phyloP scores from a whole-genome alignment of 2,113 vertebrate genomes.

The Grammomys dolichurus region DNA sequence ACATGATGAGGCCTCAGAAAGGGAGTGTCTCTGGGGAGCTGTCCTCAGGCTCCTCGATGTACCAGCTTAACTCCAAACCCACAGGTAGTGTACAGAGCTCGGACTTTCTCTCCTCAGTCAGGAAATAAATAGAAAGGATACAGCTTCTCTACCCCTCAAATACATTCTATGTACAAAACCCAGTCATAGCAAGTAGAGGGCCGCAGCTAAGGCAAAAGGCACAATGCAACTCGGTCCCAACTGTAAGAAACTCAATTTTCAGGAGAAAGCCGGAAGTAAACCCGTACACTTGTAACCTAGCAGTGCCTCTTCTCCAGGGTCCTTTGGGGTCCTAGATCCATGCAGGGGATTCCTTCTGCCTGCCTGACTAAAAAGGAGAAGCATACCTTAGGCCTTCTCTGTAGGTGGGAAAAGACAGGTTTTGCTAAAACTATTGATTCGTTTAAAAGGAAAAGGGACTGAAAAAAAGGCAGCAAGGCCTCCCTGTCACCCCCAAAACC shows the following conservation, averaged over 20 bases:
- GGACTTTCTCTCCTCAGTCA: not conserved
- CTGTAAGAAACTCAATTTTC: not conserved
- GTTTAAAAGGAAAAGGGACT: not conserved
- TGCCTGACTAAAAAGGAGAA: not conserved
- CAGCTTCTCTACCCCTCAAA: not conserved
- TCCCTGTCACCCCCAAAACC: not conserved
- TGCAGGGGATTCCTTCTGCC: not conserved
- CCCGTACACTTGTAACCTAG: fast-evolving
- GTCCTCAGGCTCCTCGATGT: conserved; percentile 87
- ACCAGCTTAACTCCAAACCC: conserved; percentile 87
- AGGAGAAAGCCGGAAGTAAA: not conserved
- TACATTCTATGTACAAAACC: not conserved
- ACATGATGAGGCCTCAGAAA: conserved; percentile 77
- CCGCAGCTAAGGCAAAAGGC: not conserved
- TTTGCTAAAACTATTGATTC: not conserved
- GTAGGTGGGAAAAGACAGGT: not conserved
- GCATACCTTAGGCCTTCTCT: not conserved
- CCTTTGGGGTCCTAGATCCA: not conserved
- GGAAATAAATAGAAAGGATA: not conserved
- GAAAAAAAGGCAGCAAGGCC: not conserved
- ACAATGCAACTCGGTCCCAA: not conserved
- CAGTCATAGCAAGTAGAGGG: not conserved
- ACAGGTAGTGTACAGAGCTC: conserved; percentile 86
- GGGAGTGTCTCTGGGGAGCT: conserved; percentile 80
- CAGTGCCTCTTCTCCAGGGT: not conserved